Conservation (phyloP, 2,888 invertebrate species). For the Caenorhabditis doughertyi region DNA sequence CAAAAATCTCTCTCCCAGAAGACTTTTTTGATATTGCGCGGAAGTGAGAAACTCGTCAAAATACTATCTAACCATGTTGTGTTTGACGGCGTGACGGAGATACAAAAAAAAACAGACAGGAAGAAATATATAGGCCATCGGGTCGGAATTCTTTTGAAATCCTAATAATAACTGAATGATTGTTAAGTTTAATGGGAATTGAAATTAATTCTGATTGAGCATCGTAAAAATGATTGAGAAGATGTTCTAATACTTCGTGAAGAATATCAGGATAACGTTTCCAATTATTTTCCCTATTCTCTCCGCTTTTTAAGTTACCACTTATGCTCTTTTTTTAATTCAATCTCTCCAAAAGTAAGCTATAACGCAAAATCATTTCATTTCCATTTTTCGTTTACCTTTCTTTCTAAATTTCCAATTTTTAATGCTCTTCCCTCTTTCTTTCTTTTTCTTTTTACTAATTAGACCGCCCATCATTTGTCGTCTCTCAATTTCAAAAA, state of each 20-base stretch:
- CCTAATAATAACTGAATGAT: too few species aligned
- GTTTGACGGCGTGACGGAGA: conserved; percentile 24
- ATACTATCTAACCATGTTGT: conserved; percentile 20
- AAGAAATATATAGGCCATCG: conserved; percentile 26
- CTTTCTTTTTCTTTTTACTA: not conserved
- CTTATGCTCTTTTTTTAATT: too few species aligned
- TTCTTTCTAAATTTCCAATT: not conserved
- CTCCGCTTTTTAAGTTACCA: too few species aligned
- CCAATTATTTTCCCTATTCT: too few species aligned
- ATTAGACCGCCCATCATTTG: conserved; percentile 30
- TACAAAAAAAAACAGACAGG: conserved; percentile 16
- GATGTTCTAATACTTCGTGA: too few species aligned
- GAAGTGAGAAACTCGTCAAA: conserved; percentile 36
- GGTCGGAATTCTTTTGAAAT: not conserved
- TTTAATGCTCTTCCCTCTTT: conserved; percentile 12
- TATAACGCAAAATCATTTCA: too few species aligned
- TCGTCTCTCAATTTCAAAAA: not conserved
- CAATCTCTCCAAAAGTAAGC: too few species aligned
- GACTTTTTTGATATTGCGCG: conserved; percentile 9
- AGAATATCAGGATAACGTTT: too few species aligned
- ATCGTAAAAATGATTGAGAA: too few species aligned
- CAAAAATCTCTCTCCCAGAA: conserved; percentile 15
- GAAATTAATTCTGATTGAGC: too few species aligned
- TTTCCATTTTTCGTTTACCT: not conserved
- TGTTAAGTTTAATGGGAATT: too few species aligned